These are phyloP conservation scores for Callithrix jacchus DNA, from an alignment of 2,113 vertebrate species.

Conservation along the genomic window DNA sequence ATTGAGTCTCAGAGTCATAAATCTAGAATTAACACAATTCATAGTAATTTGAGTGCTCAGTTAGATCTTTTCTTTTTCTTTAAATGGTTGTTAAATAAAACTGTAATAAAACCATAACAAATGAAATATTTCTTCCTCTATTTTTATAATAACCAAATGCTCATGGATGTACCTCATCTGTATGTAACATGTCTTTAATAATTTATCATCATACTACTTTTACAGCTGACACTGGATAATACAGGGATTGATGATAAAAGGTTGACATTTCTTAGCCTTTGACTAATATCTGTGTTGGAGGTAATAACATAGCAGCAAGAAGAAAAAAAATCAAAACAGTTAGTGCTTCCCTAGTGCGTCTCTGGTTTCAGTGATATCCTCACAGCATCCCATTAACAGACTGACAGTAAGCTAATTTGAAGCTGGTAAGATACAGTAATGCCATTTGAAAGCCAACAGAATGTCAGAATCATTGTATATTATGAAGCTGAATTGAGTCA, in stretches of 20 bases:
- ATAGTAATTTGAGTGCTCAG: background rate
- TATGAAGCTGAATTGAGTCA: slow-evolving; percentile 30
- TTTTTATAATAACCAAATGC: slow-evolving; percentile 17
- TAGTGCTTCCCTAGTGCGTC: background rate
- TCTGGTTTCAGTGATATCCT: background rate
- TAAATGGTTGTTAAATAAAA: background rate
- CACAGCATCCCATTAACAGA: background rate
- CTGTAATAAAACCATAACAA: background rate
- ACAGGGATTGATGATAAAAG: background rate
- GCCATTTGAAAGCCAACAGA: slow-evolving; percentile 31
- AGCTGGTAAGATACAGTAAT: background rate
- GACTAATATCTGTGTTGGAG: slow-evolving; percentile 33
- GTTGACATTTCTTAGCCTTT: background rate
- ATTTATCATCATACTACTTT: slow-evolving; percentile 36
- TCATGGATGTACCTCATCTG: background rate
- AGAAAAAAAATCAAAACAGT: background rate
- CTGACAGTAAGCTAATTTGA: slow-evolving; percentile 39
- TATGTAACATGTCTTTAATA: background rate
- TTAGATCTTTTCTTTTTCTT: background rate
- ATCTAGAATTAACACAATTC: background rate
- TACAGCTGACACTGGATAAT: background rate
- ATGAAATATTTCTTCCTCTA: background rate
- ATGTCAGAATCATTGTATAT: background rate
- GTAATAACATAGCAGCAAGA: background rate
- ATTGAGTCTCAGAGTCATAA: background rate